Evolutionary conservation across 2,797 vertebrate genomes (phyloP), one percentile per base, ranked within the genome.

Genomic region (Buceros bicornis): DNA sequence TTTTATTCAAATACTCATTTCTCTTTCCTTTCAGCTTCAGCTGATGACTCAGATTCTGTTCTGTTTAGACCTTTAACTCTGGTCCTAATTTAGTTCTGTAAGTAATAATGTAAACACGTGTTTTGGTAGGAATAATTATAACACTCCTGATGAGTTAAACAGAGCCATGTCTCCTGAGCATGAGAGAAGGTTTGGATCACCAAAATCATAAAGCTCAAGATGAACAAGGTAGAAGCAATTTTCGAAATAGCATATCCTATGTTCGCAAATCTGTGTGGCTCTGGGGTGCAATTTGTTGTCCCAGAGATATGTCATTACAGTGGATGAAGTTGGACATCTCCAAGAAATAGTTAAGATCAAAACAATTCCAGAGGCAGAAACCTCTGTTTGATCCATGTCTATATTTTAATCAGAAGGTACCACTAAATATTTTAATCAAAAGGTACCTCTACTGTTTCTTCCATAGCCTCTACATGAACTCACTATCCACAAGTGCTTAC

Each of bases 81-180:
- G 33, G 12, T 57, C 9, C 11, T 29, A 48, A 28, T 4, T 65
- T 6, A 45, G 16, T 53, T 57, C 25, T 61, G 17, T 53, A 80
- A 71, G 47, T 29, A 84, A 76, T 35, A 69, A 67, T 28, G 10
- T 2, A 25, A 82, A 28, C 6, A 60, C 0, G 15, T 11, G 6
- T 58, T 93, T 74, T 29, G 5, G 12, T 60, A 67, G 51, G 61
- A 93, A 47, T 29, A 76, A 48, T 60, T 48, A 7, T 79, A 84
- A 42, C 22, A 58, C 16, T 84, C 16, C 29, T 78, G 24, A 33
- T 12, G 82, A 78, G 7, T 4, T 43, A 62, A 72, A 54, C 5
- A 18, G 28, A 48, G 4, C 5, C 1, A 2, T 21, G 5, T 29
- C 17, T 60, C 19, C 29, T 57, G 8, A 53, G 20, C 0, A 2